Evolutionary conservation across 1,140 invertebrate genomes (phyloP), one percentile per base, ranked within the genome.

Genomic region (Scaptodrosophila lebanonensis): DNA sequence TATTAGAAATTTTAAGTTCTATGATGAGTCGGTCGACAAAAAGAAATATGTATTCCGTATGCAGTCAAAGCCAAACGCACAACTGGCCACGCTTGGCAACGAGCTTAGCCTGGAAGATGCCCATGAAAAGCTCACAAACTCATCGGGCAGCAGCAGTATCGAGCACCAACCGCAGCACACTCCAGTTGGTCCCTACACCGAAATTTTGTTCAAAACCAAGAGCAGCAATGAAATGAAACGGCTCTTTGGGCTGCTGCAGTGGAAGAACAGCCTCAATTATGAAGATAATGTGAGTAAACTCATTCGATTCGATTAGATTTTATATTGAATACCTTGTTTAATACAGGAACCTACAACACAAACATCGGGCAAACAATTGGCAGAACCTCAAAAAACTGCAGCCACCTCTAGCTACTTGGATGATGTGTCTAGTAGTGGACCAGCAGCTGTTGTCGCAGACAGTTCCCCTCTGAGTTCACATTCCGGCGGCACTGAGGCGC

Each of bases 301-400:
- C 0, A 8, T 22, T 5, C 8, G 9, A 16, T 16, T 1, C 1
- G n/a, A 6, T 18, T 6, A 5, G 1, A 15, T 11, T 11, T 0
- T 0, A 25, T 25, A 25, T 25, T 25, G 8, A 4, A 25, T 4
- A 8, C 8, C 3, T 25, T 25, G 3, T 25, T 25, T 25, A 25
- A 25, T 25, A 8, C 22, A 25, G 22, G 22, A 25, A 25, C 3
- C 22, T n/a, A n/a, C 3, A 33, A 11, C 49, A 77, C 67, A 73
- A 77, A 4, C 70, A 83, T 13, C 70, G 8, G 79, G 87, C 32
- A 90, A 88, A 56, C 91, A 92, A 57, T 85, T 90, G 57, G 90
- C 90, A 9, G 90, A 91, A 16, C 90, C 91, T 3, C 91, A 91
- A 82, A 88, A 89, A 60, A 85, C 87, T 12, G 85, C 87, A 2